Conservation (phyloP, 1,140 invertebrate genomes). For the Plutomurus gul region DNA sequence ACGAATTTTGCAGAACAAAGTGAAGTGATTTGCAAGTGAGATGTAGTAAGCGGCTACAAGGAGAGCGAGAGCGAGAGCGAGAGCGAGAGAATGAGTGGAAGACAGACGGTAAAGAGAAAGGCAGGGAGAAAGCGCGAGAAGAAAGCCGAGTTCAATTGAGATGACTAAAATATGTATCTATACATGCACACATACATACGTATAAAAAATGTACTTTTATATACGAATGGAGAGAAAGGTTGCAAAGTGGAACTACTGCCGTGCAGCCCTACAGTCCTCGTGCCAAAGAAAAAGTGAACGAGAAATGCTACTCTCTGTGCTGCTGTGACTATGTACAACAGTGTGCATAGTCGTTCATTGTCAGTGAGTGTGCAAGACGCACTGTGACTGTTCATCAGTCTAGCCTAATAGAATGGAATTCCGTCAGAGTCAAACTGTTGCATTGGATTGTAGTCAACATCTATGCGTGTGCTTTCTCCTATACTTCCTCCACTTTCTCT, state of each 20-base stretch:
- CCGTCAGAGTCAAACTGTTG: neutral
- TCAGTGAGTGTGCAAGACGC: neutral
- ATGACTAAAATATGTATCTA: neutral
- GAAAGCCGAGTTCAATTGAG: neutral
- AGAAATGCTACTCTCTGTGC: too few relatives aligned
- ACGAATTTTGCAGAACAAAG: constrained; percentile 1
- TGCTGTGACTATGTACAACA: too few relatives aligned
- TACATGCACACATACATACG: too few relatives aligned
- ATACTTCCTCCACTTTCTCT: too few relatives aligned
- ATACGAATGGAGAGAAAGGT: too few relatives aligned
- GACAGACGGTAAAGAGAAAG: too few relatives aligned
- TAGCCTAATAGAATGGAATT: neutral
- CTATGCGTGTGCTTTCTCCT: neutral
- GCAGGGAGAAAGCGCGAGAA: too few relatives aligned
- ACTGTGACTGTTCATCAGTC: neutral
- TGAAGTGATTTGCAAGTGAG: constrained; percentile 17
- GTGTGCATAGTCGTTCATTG: neutral
- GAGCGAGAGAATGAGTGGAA: neutral
- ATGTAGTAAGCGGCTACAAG: neutral
- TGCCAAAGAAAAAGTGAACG: too few relatives aligned
- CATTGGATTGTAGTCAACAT: neutral
- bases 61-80: neutral
- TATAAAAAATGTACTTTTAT: too few relatives aligned
- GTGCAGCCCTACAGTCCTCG: too few relatives aligned
- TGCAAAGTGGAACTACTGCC: too few relatives aligned